phyloP scores from a whole-genome alignment of 2,113 vertebrate genomes.

The Pygoscelis adeliae region DNA sequence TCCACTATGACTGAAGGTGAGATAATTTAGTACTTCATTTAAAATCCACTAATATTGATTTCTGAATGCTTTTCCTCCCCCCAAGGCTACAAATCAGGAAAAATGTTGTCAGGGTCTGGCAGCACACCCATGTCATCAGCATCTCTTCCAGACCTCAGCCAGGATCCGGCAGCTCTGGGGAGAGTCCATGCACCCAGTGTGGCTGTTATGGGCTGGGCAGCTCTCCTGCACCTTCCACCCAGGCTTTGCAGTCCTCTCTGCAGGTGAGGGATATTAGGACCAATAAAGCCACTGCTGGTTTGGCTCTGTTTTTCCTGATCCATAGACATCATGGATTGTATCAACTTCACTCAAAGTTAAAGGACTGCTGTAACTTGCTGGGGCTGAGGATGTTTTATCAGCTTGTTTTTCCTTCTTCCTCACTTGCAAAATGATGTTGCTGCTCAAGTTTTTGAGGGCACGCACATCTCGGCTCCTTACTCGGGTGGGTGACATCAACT shows the following conservation, averaged over 20 bases:
- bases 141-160: neutral
- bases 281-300: neutral
- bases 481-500: neutral
- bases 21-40: slow-evolving; percentile 26
- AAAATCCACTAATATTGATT: slow-evolving; percentile 43
- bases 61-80: neutral
- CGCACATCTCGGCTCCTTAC: neutral
- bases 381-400: neutral
- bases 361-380: neutral
- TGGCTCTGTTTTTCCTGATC: neutral
- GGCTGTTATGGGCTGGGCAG: neutral
- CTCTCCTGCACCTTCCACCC: neutral
- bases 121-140: neutral
- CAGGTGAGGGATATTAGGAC: neutral
- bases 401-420: neutral
- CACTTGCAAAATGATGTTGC: neutral
- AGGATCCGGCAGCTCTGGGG: neutral
- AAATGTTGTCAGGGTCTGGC: neutral
- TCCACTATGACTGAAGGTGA: neutral
- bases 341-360: neutral
- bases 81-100: neutral
- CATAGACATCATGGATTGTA: rapidly evolving
- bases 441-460: neutral
- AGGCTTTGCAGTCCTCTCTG: neutral
- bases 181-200: neutral